A percentile compares a stretch with the other conserved stretches of the same genome.
Evolutionary conservation across 2,888 invertebrate species (phyloP).

Genomic region (Endotricha flammealis): DNA sequence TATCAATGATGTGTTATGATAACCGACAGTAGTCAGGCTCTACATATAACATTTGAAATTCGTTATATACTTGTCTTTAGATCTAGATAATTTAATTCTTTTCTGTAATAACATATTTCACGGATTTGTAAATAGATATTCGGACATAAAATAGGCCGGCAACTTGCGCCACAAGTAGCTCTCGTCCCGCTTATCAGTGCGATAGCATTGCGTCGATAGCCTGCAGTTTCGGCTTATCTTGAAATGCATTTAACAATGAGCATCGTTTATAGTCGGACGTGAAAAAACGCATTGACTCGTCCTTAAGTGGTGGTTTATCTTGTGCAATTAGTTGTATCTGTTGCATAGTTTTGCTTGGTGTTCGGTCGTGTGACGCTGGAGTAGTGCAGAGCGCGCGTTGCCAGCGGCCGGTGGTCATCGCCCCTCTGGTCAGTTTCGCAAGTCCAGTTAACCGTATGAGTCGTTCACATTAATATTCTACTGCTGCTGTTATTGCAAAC

Average conservation of each 20-base stretch:
- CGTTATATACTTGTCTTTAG: no score
- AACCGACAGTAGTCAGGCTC: no score
- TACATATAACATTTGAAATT: no score
- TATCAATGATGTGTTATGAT: no score
- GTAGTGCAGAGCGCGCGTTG: conserved; percentile 34
- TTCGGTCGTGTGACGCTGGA: conserved; percentile 28
- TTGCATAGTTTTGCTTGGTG: conserved; percentile 32
- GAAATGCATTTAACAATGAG: conserved; percentile 56
- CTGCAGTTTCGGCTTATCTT: conserved; percentile 57
- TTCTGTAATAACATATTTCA: no score
- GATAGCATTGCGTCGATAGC: conserved; percentile 56
- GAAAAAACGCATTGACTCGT: conserved; percentile 34
- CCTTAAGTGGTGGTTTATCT: conserved; percentile 22
- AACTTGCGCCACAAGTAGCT: conserved; percentile 44
- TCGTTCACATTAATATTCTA: conserved; percentile 72
- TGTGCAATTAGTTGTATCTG: conserved; percentile 31
- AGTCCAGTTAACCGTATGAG: conserved; percentile 72
- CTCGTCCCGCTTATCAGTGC: conserved; percentile 52
- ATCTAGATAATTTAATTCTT: no score
- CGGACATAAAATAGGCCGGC: conserved; percentile 31
- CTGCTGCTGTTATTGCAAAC: conserved; percentile 60
- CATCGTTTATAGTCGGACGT: conserved; percentile 46
- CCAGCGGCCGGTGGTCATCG: conserved; percentile 58
- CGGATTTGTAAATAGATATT: conserved; percentile 1
- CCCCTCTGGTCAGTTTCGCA: conserved; percentile 71